A percentile compares a stretch with the other conserved stretches of the same genome.
phyloP scores from a whole-genome alignment of 2,113 vertebrate genomes.

The Varanus komodoensis region DNA sequence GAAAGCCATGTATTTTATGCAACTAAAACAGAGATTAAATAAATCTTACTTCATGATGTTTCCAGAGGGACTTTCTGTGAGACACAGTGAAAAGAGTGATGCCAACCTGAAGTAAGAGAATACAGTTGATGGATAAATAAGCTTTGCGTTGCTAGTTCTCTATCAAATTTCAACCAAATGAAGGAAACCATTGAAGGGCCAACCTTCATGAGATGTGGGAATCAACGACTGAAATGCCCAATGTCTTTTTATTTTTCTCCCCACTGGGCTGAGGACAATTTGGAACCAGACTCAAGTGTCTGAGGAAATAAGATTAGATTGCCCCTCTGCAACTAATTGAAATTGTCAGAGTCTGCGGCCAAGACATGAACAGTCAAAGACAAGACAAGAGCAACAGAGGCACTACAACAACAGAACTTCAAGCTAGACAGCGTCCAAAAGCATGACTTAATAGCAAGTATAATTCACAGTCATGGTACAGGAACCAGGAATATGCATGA shows the following conservation, averaged over 20 bases:
- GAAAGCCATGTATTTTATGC: not conserved
- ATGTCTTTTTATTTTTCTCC: not conserved
- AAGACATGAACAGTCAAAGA: too few relatives aligned
- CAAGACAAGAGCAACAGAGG: too few relatives aligned
- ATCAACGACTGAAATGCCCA: not conserved
- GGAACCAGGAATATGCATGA: too few relatives aligned
- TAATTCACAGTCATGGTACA: too few relatives aligned
- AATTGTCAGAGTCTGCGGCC: too few relatives aligned
- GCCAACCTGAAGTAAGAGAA: constrained; percentile 84
- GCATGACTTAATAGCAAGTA: too few relatives aligned
- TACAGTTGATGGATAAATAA: not conserved
- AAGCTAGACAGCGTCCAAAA: too few relatives aligned
- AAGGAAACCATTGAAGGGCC: not conserved
- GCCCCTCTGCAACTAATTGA: not conserved
- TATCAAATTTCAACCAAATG: not conserved
- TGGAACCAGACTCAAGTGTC: not conserved
- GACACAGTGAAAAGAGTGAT: constrained; percentile 97
- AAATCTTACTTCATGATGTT: constrained; percentile 86
- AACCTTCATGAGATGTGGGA: not conserved
- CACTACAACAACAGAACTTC: too few relatives aligned
- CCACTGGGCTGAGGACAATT: not conserved
- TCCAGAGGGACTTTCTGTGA: constrained; percentile 98
- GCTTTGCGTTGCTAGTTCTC: not conserved
- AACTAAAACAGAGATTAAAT: constrained; percentile 5
- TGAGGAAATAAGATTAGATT: not conserved